A percentile compares a stretch with the other conserved stretches of the same genome.
Conservation (phyloP, 1,140 invertebrate genomes). For the Bombyx mandarina region DNA sequence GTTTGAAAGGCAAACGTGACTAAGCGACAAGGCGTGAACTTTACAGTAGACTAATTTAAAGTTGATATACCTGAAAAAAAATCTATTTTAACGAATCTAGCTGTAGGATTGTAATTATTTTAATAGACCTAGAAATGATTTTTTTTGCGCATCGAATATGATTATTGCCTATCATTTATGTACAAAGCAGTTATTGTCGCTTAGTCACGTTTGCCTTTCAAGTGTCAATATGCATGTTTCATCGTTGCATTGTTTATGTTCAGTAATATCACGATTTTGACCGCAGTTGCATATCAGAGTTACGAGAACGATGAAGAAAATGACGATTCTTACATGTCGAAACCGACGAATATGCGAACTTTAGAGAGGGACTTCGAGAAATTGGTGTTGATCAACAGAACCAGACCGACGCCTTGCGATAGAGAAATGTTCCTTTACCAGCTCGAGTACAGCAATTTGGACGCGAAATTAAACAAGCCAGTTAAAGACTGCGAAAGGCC, state of each 20-base stretch:
- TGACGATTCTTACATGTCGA: constrained; percentile 47
- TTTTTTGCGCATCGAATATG: too few species aligned
- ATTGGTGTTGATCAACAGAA: constrained; percentile 80
- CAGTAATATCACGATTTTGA: constrained; percentile 11
- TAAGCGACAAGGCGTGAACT: too few species aligned
- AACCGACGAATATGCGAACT: constrained; percentile 50
- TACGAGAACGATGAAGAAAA: constrained; percentile 66
- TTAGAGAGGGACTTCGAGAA: constrained; percentile 73
- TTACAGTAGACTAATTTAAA: neutral
- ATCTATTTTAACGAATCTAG: too few species aligned
- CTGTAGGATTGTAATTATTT: too few species aligned
- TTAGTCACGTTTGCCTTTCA: too few species aligned
- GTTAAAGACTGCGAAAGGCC: constrained; percentile 69
- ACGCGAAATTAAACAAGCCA: constrained; percentile 51
- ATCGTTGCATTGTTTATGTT: neutral
- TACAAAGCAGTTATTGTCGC: too few species aligned
- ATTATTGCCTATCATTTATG: too few species aligned
- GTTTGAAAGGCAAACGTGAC: too few species aligned
- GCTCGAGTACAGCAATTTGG: constrained; percentile 49
- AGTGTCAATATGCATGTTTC: constrained; percentile 11
- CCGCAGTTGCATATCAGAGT: constrained; percentile 49
- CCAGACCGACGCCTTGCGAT: constrained; percentile 84
- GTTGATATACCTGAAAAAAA: neutral
- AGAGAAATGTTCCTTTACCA: constrained; percentile 73
- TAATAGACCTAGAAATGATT: too few species aligned